Evolutionary conservation across 1,140 invertebrate genomes (phyloP).

Genomic region (Oedothorax gibbosus): DNA sequence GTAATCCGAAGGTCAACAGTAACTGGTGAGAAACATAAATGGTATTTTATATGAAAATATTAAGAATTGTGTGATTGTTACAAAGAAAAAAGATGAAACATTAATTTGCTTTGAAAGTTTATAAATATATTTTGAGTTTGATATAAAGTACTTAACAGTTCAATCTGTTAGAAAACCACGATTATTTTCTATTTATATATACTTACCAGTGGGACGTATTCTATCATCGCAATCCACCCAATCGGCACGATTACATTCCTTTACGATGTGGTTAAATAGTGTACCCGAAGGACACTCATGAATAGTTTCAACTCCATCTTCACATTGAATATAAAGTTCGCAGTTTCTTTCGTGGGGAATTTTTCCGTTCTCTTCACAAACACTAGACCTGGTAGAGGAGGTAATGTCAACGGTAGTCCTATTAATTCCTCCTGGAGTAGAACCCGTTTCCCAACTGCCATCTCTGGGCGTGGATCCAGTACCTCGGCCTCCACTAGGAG

Average conservation of each 20-base stretch:
- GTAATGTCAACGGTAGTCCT: neutral
- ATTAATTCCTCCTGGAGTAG: neutral
- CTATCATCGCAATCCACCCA: constrained; percentile 5
- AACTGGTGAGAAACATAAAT: no score
- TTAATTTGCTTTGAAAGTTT: no score
- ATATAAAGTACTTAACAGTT: no score
- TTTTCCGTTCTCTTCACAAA: neutral
- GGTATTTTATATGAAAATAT: no score
- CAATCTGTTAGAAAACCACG: no score
- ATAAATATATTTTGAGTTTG: no score
- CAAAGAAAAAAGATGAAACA: no score
- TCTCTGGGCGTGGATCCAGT: neutral
- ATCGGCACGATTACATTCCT: neutral
- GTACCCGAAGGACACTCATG: constrained; percentile 1
- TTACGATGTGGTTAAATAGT: neutral
- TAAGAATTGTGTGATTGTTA: no score
- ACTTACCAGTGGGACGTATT: constrained; percentile 1
- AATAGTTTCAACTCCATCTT: neutral
- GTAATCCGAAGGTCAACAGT: neutral
- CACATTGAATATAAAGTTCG: neutral
- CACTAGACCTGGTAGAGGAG: neutral
- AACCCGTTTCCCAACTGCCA: neutral
- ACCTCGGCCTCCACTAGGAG: neutral
- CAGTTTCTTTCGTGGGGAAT: constrained; percentile 1
- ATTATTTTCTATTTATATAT: neutral